A percentile compares a stretch with the other conserved stretches of the same genome.
Conservation (phyloP, 2,113 vertebrate species). For the Mastomys natalensis region DNA sequence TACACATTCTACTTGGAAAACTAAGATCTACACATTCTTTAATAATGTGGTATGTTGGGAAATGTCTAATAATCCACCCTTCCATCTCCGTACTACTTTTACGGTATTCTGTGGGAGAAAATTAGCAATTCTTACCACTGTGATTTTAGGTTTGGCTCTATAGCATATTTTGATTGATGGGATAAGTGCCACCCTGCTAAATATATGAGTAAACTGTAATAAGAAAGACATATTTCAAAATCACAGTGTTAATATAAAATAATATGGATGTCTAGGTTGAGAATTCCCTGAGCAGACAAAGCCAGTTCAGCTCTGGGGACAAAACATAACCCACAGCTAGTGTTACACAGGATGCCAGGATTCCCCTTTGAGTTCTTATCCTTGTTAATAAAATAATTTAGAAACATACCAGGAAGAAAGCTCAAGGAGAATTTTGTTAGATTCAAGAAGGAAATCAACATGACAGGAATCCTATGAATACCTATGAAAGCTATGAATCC, state of each 20-base stretch:
- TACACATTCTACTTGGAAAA: constrained; percentile 18
- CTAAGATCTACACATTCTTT: constrained; percentile 11
- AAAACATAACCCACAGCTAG: background rate
- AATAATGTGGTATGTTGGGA: background rate
- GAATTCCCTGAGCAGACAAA: background rate
- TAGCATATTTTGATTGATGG: constrained; percentile 41
- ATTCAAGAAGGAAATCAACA: background rate
- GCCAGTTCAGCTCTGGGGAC: background rate
- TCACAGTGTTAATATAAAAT: background rate
- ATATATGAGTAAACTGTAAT: constrained; percentile 26
- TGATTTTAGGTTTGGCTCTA: constrained; percentile 34
- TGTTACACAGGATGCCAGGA: background rate
- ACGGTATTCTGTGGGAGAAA: background rate
- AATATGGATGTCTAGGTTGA: background rate
- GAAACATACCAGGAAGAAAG: background rate
- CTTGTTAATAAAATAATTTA: background rate
- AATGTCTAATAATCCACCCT: background rate
- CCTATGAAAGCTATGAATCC: background rate
- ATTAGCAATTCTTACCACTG: background rate
- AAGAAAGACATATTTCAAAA: background rate
- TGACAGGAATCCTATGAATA: background rate
- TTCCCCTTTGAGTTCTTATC: background rate
- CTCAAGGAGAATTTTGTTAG: background rate
- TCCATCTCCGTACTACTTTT: constrained; percentile 31
- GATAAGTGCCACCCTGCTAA: background rate